A percentile compares a stretch with the other conserved stretches of the same genome.
Evolutionary conservation across 2,888 invertebrate genomes (phyloP).

Genomic region (Macrophya alboannulata): DNA sequence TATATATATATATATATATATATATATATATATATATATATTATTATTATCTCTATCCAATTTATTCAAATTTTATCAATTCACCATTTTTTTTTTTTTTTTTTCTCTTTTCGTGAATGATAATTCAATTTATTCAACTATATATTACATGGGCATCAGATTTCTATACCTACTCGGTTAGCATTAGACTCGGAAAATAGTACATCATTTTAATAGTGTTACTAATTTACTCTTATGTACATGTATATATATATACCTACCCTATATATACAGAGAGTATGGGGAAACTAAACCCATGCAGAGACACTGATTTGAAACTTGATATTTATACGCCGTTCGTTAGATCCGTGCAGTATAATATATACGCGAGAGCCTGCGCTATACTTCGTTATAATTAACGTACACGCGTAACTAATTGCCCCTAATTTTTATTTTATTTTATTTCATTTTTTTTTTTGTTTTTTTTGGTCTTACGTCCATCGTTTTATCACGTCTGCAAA

Average conservation of each 20-base stretch:
- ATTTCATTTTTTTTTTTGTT: not conserved
- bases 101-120: too few relatives aligned
- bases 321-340: not conserved
- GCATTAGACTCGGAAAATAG: not conserved
- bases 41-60: too few relatives aligned
- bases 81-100: not conserved
- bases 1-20: too few relatives aligned
- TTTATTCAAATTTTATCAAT: not conserved
- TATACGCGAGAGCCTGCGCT: too few relatives aligned
- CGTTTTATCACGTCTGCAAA: not conserved
- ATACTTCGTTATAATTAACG: not conserved
- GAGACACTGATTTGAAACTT: slow-evolving; percentile 47
- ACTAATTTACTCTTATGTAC: not conserved
- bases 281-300: not conserved
- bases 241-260: too few relatives aligned
- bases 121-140: not conserved
- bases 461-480: not conserved
- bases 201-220: slow-evolving; percentile 20
- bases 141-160: not conserved
- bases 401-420: not conserved
- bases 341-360: not conserved
- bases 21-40: too few relatives aligned
- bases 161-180: not conserved
- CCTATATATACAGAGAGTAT: not conserved
- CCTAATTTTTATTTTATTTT: not conserved